Percentiles rank a stretch among this genome's conserved stretches.
These are phyloP conservation scores for Podotricha telesiphe DNA, from an alignment of 2,888 invertebrate species.

Conservation along the genomic window DNA sequence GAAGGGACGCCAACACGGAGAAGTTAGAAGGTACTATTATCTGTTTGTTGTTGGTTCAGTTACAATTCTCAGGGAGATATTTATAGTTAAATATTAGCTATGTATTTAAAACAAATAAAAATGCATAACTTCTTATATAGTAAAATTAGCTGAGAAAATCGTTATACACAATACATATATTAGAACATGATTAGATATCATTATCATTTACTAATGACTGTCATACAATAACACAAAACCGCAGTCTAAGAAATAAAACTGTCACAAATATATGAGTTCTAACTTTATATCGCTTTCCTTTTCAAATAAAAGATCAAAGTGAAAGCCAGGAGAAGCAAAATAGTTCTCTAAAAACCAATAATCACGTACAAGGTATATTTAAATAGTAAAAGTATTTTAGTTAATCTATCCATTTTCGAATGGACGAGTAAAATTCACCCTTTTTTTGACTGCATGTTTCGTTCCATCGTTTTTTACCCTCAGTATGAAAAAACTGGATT, in stretches of 20 bases:
- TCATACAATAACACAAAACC: background rate
- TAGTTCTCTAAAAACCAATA: background rate
- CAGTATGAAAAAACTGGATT: constrained; percentile 38
- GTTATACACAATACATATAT: too few species aligned
- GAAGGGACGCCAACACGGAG: background rate
- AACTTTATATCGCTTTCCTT: background rate
- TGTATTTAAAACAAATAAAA: too few species aligned
- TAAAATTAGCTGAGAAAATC: too few species aligned
- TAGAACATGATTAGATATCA: too few species aligned
- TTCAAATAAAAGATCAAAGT: background rate
- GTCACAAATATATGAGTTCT: background rate
- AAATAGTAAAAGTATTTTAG: constrained; percentile 31
- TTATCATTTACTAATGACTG: too few species aligned
- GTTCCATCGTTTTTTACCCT: constrained; percentile 31
- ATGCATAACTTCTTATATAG: too few species aligned
- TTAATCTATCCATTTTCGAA: constrained; percentile 3
- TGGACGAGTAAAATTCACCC: constrained; percentile 32
- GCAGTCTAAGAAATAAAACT: background rate
- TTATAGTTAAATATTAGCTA: too few species aligned
- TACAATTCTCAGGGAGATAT: background rate
- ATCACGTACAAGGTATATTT: background rate
- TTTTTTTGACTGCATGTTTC: constrained; percentile 11
- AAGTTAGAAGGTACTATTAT: too few species aligned
- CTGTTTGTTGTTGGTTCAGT: background rate
- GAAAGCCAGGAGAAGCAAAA: background rate